A percentile compares a stretch with the other conserved stretches of the same genome.
phyloP scores from a whole-genome alignment of 1,140 invertebrate genomes.

The Monochamus saltuarius region DNA sequence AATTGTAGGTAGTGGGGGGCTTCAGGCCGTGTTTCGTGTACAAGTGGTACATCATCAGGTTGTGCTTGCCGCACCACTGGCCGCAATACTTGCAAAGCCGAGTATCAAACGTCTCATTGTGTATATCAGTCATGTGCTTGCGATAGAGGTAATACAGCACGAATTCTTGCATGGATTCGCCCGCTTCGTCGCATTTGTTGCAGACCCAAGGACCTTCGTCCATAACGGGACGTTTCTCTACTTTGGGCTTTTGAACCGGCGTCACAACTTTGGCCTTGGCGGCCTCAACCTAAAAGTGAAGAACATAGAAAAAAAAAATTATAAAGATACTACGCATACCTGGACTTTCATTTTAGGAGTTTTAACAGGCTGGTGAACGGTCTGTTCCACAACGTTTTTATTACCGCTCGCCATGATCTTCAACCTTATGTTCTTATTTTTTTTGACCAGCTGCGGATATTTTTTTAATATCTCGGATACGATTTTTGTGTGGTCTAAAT shows the following conservation, averaged over 20 bases:
- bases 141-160: slow-evolving; percentile 75
- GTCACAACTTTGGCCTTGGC: too few species aligned
- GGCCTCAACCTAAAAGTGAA: too few species aligned
- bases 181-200: slow-evolving; percentile 50
- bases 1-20: slow-evolving; percentile 66
- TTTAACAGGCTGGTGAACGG: too few species aligned
- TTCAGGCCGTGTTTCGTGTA: slow-evolving; percentile 77
- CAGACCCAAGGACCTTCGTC: slow-evolving; percentile 56
- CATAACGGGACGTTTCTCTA: slow-evolving; percentile 27
- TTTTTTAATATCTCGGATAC: slow-evolving; percentile 84
- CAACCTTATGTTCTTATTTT: slow-evolving; percentile 82
- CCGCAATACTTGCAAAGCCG: slow-evolving; percentile 84
- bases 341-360: too few species aligned
- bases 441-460: slow-evolving; percentile 82
- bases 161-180: slow-evolving; percentile 67
- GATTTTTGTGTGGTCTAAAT: slow-evolving; percentile 77
- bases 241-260: too few species aligned
- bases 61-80: slow-evolving; percentile 71
- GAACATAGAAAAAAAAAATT: too few species aligned
- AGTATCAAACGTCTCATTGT: slow-evolving; percentile 76
- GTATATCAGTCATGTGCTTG: slow-evolving; percentile 77
- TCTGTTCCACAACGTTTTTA: slow-evolving; percentile 1
- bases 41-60: slow-evolving; percentile 76
- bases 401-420: slow-evolving; percentile 69
- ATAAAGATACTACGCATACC: slow-evolving; percentile 36